A percentile compares a stretch with the other conserved stretches of the same genome.
Conservation (phyloP, 2,797 vertebrate genomes). For the Benthosema pterotum region DNA sequence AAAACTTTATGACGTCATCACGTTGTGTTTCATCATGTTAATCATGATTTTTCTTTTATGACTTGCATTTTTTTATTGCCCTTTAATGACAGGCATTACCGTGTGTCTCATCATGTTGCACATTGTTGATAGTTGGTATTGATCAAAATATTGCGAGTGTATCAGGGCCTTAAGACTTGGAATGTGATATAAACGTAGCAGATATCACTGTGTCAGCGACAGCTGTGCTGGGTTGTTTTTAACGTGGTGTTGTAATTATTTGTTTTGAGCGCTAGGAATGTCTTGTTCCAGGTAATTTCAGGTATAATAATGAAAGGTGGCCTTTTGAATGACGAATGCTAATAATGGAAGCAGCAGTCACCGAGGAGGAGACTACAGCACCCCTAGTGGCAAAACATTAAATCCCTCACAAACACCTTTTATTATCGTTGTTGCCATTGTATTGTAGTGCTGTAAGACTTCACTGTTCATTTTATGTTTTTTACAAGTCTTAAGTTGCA, state of each 20-base stretch:
- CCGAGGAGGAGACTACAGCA: conserved; percentile 34
- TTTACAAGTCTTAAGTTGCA: conserved; percentile 17
- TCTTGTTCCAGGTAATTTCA: conserved; percentile 36
- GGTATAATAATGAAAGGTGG: conserved; percentile 41
- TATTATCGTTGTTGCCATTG: background rate
- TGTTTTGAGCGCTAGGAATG: conserved; percentile 47
- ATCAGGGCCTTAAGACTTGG: too few species aligned
- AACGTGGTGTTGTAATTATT: conserved; percentile 65
- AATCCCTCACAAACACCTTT: conserved; percentile 1
- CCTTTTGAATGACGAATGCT: conserved; percentile 51
- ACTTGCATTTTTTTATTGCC: too few species aligned
- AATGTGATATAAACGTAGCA: conserved; percentile 75
- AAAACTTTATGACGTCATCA: too few species aligned
- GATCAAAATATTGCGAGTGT: too few species aligned
- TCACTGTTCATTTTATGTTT: conserved; percentile 4
- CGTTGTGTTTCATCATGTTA: too few species aligned
- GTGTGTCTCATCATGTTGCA: too few species aligned
- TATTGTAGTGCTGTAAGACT: conserved; percentile 6
- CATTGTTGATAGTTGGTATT: too few species aligned
- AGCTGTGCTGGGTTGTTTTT: conserved; percentile 34
- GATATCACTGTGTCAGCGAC: conserved; percentile 68
- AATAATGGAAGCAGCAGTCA: conserved; percentile 33
- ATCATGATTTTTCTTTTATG: too few species aligned
- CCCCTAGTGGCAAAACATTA: conserved; percentile 18
- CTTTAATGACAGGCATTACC: too few species aligned